phyloP scores from a whole-genome alignment of 2,797 vertebrate genomes.

The Pangasius macronema region DNA sequence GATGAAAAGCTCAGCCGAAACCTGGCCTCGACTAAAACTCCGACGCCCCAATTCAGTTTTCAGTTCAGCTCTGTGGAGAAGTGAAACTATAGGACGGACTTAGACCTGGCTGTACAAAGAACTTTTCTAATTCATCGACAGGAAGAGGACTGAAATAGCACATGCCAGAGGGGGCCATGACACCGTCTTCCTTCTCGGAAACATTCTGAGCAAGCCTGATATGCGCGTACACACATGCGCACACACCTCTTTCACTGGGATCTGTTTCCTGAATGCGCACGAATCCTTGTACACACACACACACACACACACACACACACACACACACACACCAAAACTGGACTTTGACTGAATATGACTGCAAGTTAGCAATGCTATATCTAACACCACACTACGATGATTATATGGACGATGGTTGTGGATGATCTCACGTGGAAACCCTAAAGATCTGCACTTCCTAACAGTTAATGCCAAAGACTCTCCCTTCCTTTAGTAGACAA shows the following conservation, averaged over 20 bases:
- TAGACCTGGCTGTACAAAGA: neutral
- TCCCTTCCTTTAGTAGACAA: too few species aligned
- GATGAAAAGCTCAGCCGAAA: neutral
- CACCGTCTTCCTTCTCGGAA: conserved; percentile 43
- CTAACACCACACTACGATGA: neutral
- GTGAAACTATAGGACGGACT: conserved; percentile 7
- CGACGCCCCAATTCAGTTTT: neutral
- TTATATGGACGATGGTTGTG: neutral
- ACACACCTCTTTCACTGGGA: conserved; percentile 20
- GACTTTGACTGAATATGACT: conserved; percentile 4
- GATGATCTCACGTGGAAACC: too few species aligned
- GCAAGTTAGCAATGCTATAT: conserved; percentile 10
- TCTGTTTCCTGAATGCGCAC: conserved; percentile 14
- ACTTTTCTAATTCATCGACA: conserved; percentile 35
- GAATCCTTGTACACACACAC: neutral
- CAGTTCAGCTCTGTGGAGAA: conserved; percentile 20
- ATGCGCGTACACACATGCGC: conserved; percentile 5
- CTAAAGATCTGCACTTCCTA: too few species aligned
- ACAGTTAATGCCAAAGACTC: too few species aligned
- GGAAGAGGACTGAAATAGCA: conserved; percentile 42
- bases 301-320: too few species aligned
- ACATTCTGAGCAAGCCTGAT: conserved; percentile 28
- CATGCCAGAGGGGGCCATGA: conserved; percentile 21
- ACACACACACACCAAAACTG: neutral
- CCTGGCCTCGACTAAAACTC: neutral